Conservation (phyloP, 2,888 invertebrate species). For the Caenorhabditis sulstoni region DNA sequence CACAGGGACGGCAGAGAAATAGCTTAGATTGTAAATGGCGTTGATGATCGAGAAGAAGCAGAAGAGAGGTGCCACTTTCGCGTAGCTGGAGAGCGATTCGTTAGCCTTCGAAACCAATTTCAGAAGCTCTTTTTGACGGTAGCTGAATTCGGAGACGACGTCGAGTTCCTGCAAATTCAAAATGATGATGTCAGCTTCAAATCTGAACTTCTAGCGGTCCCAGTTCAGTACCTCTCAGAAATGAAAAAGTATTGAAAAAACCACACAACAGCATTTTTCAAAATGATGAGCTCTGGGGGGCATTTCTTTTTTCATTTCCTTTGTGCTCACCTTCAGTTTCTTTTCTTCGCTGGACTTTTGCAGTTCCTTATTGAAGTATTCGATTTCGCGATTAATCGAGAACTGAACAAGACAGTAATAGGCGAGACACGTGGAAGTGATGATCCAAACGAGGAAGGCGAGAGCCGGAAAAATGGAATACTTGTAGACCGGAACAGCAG, state of each 20-base stretch:
- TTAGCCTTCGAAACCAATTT: slow-evolving; percentile 45
- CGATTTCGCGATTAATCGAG: slow-evolving; percentile 41
- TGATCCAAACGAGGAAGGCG: slow-evolving; percentile 41
- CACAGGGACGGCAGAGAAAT: slow-evolving; percentile 12
- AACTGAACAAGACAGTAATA: slow-evolving; percentile 32
- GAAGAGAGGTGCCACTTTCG: slow-evolving; percentile 55
- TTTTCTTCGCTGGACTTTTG: slow-evolving; percentile 41
- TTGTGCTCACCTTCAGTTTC: slow-evolving; percentile 23
- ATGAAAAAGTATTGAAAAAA: no score
- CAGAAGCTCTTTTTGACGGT: slow-evolving; percentile 40
- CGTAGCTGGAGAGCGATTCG: slow-evolving; percentile 39
- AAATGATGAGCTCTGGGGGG: no score
- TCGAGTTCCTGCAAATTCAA: slow-evolving; percentile 10
- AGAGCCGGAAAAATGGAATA: slow-evolving; percentile 48
- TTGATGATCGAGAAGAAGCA: slow-evolving; percentile 55
- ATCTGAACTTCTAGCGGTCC: no score
- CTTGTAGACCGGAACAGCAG: slow-evolving; percentile 19
- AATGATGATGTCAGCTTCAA: no score
- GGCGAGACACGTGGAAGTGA: slow-evolving; percentile 26
- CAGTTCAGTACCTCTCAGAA: no score
- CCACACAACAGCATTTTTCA: no score
- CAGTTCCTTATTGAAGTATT: slow-evolving; percentile 52
- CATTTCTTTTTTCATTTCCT: no score
- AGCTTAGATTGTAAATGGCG: slow-evolving; percentile 32
- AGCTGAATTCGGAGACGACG: slow-evolving; percentile 33